phyloP scores from a whole-genome alignment of 2,113 vertebrate genomes.

The Bubo bubo region DNA sequence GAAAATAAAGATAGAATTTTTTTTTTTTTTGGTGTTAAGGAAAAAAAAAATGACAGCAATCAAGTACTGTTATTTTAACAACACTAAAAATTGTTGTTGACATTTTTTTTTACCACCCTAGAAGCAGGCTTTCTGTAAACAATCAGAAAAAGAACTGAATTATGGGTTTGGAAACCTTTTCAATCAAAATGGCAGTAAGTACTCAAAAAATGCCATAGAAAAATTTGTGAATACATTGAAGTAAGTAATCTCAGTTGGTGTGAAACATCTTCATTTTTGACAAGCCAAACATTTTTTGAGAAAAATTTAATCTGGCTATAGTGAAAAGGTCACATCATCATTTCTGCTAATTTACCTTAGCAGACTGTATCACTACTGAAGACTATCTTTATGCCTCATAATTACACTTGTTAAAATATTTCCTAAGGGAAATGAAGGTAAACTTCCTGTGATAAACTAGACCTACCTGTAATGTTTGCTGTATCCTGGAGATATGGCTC shows the following conservation, averaged over 20 bases:
- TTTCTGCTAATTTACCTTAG: background rate
- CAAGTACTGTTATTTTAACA: background rate
- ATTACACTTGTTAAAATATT: background rate
- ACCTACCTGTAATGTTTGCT: conserved; percentile 63
- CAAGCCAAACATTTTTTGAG: background rate
- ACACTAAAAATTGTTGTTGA: background rate
- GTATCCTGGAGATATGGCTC: background rate
- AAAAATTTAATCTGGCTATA: background rate
- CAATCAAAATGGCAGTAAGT: background rate
- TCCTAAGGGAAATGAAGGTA: background rate
- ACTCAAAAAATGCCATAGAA: background rate
- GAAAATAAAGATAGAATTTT: background rate
- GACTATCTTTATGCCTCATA: background rate
- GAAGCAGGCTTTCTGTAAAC: background rate
- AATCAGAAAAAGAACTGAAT: background rate
- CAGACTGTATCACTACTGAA: background rate
- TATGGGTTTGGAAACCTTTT: background rate
- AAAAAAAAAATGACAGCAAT: background rate
- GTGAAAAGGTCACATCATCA: background rate
- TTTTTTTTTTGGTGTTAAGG: background rate
- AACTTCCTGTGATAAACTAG: background rate
- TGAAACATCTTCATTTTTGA: background rate
- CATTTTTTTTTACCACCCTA: background rate
- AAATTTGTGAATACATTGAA: background rate
- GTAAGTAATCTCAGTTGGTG: background rate